phyloP scores from a whole-genome alignment of 2,888 invertebrate species.

The Drosophila sordidula region DNA sequence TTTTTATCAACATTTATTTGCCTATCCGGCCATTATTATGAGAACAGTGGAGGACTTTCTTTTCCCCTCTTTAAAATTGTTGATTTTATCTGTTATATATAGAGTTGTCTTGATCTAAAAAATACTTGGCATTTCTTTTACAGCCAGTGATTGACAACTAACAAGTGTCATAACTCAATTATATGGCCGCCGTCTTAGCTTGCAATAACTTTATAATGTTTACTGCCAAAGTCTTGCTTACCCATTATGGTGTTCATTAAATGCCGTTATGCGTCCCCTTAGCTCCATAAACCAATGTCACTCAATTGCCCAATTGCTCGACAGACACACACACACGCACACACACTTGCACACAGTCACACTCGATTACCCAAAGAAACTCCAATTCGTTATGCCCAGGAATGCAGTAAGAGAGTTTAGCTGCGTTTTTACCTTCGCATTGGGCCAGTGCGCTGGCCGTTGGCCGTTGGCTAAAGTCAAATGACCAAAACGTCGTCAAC shows the following conservation, averaged over 20 bases:
- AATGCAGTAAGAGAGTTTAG: conserved; percentile 49
- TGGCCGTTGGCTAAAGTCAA: conserved; percentile 23
- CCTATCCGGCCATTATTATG: no score
- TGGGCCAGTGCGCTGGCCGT: conserved; percentile 10
- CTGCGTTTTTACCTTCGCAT: conserved; percentile 12
- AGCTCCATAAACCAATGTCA: conserved; percentile 56
- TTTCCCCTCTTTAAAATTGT: not conserved
- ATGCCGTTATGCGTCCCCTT: conserved; percentile 26
- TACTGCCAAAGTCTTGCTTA: conserved; percentile 15
- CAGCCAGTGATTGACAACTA: conserved; percentile 9
- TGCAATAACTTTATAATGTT: conserved; percentile 20
- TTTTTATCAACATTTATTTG: no score
- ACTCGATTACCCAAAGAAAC: conserved; percentile 35
- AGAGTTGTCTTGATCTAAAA: not conserved
- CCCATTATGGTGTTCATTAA: conserved; percentile 26
- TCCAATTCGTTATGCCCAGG: conserved; percentile 56
- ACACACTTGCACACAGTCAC: conserved; percentile 11
- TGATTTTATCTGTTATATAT: not conserved
- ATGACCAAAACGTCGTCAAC: conserved; percentile 55
- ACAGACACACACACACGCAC: conserved; percentile 9
- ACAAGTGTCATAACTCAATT: conserved; percentile 32
- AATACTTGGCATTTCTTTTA: not conserved
- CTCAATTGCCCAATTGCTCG: conserved; percentile 63
- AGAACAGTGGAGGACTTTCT: no score
- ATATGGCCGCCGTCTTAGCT: conserved; percentile 5